A percentile compares a stretch with the other conserved stretches of the same genome.
These are phyloP conservation scores for Carpatolechia fugitivella DNA, from an alignment of 2,888 invertebrate species.

Conservation along the genomic window DNA sequence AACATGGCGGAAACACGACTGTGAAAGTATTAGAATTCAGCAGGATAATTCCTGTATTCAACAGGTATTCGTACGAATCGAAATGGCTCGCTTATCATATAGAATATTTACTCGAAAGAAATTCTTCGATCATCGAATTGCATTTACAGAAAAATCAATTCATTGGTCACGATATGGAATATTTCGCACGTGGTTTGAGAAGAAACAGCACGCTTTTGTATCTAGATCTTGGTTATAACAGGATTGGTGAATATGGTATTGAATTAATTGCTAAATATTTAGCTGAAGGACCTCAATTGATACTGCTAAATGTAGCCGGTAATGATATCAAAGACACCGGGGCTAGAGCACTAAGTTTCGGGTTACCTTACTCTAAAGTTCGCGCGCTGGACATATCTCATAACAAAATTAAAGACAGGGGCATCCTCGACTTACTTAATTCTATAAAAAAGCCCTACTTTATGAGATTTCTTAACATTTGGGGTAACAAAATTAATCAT, in stretches of 20 bases:
- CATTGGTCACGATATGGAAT: slow-evolving; percentile 80
- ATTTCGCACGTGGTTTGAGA: slow-evolving; percentile 70
- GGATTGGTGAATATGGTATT: slow-evolving; percentile 79
- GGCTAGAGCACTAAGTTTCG: slow-evolving; percentile 75
- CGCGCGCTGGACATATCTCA: slow-evolving; percentile 77
- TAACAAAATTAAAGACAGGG: slow-evolving; percentile 76
- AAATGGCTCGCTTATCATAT: slow-evolving; percentile 75
- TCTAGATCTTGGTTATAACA: slow-evolving; percentile 80
- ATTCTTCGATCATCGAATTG: slow-evolving; percentile 69
- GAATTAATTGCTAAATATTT: slow-evolving; percentile 77
- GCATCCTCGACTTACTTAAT: slow-evolving; percentile 74
- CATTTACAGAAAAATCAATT: slow-evolving; percentile 81
- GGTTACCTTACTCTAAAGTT: slow-evolving; percentile 78
- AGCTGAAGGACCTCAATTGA: slow-evolving; percentile 58
- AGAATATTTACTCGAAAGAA: slow-evolving; percentile 58
- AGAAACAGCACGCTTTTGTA: slow-evolving; percentile 74
- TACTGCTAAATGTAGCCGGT: slow-evolving; percentile 74
- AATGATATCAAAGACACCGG: slow-evolving; percentile 79
- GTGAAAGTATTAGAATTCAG: slow-evolving; percentile 63
- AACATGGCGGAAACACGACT: slow-evolving; percentile 52
- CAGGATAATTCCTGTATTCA: slow-evolving; percentile 53
- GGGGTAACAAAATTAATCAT: slow-evolving; percentile 62
- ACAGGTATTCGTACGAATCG: slow-evolving; percentile 61
- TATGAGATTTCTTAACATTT: slow-evolving; percentile 61
- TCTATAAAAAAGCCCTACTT: slow-evolving; percentile 74